Evolutionary conservation across 1,140 invertebrate species (phyloP).

Genomic region (Neuroterus valhalla): DNA sequence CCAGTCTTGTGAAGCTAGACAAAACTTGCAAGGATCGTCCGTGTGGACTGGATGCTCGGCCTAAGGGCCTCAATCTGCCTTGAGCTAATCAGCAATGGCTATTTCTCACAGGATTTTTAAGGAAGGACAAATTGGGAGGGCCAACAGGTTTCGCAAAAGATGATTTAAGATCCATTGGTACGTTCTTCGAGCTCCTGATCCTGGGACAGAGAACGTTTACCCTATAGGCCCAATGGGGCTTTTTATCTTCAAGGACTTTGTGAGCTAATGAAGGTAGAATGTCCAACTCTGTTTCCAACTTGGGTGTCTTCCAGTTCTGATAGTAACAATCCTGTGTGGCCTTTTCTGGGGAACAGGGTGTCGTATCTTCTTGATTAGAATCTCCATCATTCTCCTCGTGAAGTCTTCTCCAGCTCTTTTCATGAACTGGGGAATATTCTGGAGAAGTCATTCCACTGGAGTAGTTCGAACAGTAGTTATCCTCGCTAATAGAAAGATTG

Average conservation of each 20-base stretch:
- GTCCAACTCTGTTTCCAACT: slow-evolving; percentile 63
- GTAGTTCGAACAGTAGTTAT: slow-evolving; percentile 56
- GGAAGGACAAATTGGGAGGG: slow-evolving; percentile 45
- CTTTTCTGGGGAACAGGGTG: slow-evolving; percentile 50
- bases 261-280: slow-evolving; percentile 76
- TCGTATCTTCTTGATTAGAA: slow-evolving; percentile 64
- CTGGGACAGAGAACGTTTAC: slow-evolving; percentile 74
- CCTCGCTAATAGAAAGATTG: slow-evolving; percentile 51
- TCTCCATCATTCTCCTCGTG: slow-evolving; percentile 44
- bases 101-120: slow-evolving; percentile 49
- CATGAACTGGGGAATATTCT: slow-evolving; percentile 61
- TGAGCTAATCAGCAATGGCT: slow-evolving; percentile 66
- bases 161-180: slow-evolving; percentile 68
- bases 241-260: slow-evolving; percentile 63
- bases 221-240: slow-evolving; percentile 65
- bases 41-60: slow-evolving; percentile 62
- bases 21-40: slow-evolving; percentile 65
- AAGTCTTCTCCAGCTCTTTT: slow-evolving; percentile 54
- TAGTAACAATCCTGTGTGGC: slow-evolving; percentile 77
- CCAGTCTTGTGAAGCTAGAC: slow-evolving; percentile 67
- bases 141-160: slow-evolving; percentile 29
- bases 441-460: slow-evolving; percentile 65
- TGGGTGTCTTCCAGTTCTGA: slow-evolving; percentile 76
- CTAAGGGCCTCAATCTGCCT: slow-evolving; percentile 58
- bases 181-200: slow-evolving; percentile 76